Conservation (phyloP, 2,113 vertebrate genomes). For the Phoxinus phoxinus region DNA sequence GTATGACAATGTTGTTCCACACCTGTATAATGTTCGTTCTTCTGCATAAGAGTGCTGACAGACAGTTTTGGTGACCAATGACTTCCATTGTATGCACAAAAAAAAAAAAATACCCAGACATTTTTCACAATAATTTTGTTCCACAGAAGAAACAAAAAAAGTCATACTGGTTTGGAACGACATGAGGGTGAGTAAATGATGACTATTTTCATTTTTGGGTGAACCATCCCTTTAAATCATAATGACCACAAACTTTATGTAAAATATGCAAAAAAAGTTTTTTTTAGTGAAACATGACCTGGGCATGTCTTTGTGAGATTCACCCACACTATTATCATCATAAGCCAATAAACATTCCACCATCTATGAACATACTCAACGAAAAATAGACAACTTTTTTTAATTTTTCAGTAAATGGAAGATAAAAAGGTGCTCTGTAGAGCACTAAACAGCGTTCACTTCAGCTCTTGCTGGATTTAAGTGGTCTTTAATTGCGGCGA, state of each 20-base stretch:
- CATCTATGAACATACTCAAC: background rate
- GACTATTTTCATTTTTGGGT: background rate
- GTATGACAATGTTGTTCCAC: background rate
- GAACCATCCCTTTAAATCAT: background rate
- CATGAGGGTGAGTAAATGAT: too few relatives aligned
- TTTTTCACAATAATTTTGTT: background rate
- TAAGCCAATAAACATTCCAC: background rate
- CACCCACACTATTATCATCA: background rate
- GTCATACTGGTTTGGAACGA: too few relatives aligned
- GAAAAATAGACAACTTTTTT: background rate
- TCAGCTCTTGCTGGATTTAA: background rate
- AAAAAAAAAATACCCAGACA: too few relatives aligned
- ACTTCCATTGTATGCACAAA: background rate
- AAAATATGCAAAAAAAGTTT: background rate
- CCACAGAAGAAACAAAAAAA: background rate
- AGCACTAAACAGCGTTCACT: background rate
- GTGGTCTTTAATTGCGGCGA: slow-evolving; percentile 4
- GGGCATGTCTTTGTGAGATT: background rate
- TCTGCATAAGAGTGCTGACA: background rate
- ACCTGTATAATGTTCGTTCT: background rate
- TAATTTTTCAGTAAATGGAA: background rate
- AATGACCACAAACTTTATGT: background rate
- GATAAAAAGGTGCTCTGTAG: background rate
- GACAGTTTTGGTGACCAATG: background rate
- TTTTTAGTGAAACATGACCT: background rate